These are phyloP conservation scores for Neolamprologus hecqui DNA, from an alignment of 2,113 vertebrate species.

Conservation along the genomic window DNA sequence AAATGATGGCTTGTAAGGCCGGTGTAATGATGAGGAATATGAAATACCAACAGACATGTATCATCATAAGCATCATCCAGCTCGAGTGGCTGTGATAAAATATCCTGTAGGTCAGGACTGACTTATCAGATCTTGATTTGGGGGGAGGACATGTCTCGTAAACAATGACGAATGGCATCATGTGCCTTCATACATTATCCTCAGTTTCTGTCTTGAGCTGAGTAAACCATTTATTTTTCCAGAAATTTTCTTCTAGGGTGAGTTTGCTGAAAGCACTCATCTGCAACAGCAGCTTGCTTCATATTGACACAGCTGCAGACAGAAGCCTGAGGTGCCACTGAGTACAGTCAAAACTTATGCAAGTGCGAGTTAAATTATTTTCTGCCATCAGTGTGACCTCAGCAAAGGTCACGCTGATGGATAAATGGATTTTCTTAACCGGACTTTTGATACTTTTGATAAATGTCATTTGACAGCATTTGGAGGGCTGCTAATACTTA, in stretches of 20 bases:
- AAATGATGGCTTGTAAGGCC: constrained; percentile 11
- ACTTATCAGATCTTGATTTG: constrained; percentile 45
- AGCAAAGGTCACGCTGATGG: not conserved
- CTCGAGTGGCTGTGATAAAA: constrained; percentile 34
- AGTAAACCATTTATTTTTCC: not conserved
- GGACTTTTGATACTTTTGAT: not conserved
- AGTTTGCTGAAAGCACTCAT: not conserved
- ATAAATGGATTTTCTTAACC: not conserved
- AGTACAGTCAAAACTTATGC: not conserved
- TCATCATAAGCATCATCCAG: constrained; percentile 50
- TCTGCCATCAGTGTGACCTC: not conserved
- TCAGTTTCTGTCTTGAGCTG: not conserved
- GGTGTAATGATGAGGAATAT: constrained; percentile 44
- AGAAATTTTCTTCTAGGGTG: not conserved
- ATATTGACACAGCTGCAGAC: not conserved
- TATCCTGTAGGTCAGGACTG: constrained; percentile 30
- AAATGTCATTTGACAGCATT: not conserved
- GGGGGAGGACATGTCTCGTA: constrained; percentile 26
- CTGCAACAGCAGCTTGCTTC: not conserved
- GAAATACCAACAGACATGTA: constrained; percentile 39
- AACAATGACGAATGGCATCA: constrained; percentile 38
- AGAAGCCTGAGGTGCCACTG: not conserved
- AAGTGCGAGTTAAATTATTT: not conserved
- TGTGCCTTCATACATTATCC: constrained; percentile 6
- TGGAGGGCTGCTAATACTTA: not conserved